A percentile compares a stretch with the other conserved stretches of the same genome.
These are phyloP conservation scores for Autographa pulchrina DNA, from an alignment of 2,888 invertebrate genomes.

Conservation along the genomic window DNA sequence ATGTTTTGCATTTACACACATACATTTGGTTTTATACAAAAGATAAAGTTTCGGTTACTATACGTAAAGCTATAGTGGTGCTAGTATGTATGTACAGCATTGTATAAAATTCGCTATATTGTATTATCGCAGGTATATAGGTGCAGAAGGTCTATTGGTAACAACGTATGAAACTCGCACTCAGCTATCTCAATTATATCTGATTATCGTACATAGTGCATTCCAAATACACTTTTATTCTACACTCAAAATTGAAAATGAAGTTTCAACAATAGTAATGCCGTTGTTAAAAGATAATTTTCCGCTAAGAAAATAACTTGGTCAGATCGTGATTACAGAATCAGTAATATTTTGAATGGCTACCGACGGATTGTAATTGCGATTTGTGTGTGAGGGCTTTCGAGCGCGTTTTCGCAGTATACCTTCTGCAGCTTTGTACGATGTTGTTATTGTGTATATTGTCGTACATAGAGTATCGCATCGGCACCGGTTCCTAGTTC, in stretches of 20 bases:
- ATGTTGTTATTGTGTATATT: constrained; percentile 32
- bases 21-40: constrained; percentile 55
- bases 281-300: no score
- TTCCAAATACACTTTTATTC: no score
- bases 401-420: not conserved
- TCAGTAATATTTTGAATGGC: not conserved
- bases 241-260: no score
- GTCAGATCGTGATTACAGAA: not conserved
- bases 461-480: constrained; percentile 44
- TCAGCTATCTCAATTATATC: no score
- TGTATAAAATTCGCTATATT: constrained; percentile 61
- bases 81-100: constrained; percentile 69
- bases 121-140: constrained; percentile 34
- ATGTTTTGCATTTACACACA: constrained; percentile 71
- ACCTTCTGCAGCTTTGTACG: constrained; percentile 9
- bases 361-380: not conserved
- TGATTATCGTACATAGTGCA: no score
- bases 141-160: not conserved
- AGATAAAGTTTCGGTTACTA: constrained; percentile 59
- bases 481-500: constrained; percentile 77
- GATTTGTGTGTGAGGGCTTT: not conserved
- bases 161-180: not conserved
- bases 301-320: no score
- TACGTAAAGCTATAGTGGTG: constrained; percentile 75
- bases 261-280: no score